A percentile compares a stretch with the other conserved stretches of the same genome.
Evolutionary conservation across 2,797 vertebrate species (phyloP).

Genomic region (Hirundo rustica): DNA sequence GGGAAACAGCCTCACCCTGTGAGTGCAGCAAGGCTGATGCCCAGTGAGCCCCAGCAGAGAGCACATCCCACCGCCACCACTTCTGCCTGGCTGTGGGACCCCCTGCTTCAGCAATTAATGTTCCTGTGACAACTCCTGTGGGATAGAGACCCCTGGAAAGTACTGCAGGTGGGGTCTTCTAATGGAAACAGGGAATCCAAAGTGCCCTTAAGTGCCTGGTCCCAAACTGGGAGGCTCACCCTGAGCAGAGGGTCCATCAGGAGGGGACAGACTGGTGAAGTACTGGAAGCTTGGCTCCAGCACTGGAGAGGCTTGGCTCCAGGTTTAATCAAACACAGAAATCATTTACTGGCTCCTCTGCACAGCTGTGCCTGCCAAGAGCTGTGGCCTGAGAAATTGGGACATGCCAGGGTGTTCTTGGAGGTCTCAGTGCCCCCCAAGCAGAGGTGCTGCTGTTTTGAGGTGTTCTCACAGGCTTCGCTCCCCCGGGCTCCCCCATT

Average conservation of each 20-base stretch:
- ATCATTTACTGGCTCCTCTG: background rate
- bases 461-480: rapidly evolving
- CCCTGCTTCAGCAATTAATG: background rate
- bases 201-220: background rate
- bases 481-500: background rate
- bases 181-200: background rate
- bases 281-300: background rate
- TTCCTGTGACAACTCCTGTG: background rate
- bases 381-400: rapidly evolving
- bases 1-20: background rate
- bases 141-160: background rate
- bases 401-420: rapidly evolving
- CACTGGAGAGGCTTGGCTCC: background rate
- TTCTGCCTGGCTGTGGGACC: rapidly evolving
- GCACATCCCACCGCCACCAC: background rate
- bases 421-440: background rate
- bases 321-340: background rate
- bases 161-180: background rate
- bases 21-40: rapidly evolving
- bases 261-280: background rate
- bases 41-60: background rate
- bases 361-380: background rate
- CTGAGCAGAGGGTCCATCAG: background rate
- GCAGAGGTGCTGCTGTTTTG: background rate
- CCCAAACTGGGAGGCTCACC: background rate